Conservation (phyloP, 2,113 vertebrate species). For the Porphyrio hochstetteri region DNA sequence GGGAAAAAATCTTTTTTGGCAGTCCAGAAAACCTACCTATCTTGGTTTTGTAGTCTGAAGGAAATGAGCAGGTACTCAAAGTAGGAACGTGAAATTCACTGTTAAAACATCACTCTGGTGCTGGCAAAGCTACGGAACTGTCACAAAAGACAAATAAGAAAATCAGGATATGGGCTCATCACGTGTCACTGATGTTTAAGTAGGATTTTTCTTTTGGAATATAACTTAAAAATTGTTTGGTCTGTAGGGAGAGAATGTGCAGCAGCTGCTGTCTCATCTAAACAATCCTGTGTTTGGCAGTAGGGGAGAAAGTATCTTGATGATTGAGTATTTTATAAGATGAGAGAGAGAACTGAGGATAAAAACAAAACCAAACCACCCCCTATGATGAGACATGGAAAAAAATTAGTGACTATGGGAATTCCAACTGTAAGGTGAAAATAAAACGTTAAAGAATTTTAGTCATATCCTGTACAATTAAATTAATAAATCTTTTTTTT, state of each 20-base stretch:
- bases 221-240: background rate
- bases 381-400: background rate
- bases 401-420: background rate
- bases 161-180: background rate
- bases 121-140: background rate
- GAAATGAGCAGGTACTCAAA: background rate
- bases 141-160: background rate
- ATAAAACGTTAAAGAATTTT: background rate
- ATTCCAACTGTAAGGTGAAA: background rate
- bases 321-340: background rate
- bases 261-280: background rate
- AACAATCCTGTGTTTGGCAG: background rate
- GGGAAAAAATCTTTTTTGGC: background rate
- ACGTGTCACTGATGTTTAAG: accelerated
- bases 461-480: background rate
- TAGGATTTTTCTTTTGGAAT: background rate
- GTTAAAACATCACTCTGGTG: background rate
- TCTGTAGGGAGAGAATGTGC: background rate
- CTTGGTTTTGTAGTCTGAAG: background rate
- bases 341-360: background rate
- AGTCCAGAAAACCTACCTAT: background rate
- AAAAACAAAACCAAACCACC: background rate
- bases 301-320: background rate
- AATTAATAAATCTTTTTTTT: background rate
- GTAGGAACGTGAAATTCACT: background rate